Evolutionary conservation across 1,140 invertebrate genomes (phyloP).

Genomic region (Temnothorax curvispinosus): DNA sequence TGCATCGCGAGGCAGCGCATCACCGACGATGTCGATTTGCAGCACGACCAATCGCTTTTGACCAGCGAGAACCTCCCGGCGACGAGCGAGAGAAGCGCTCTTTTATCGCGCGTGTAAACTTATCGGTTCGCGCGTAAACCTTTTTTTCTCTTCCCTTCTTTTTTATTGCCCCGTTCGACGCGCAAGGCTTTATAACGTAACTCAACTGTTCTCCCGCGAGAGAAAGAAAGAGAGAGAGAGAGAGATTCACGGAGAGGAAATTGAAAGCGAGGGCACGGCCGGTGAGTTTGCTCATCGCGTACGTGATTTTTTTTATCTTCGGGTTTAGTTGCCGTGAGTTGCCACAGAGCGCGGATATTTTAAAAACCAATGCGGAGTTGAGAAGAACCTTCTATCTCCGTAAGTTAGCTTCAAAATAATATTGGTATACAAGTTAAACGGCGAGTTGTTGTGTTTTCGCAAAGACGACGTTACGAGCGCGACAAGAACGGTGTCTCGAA

Average conservation of each 20-base stretch:
- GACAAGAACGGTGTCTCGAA: neutral
- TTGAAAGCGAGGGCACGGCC: slow-evolving; percentile 4
- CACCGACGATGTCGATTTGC: neutral
- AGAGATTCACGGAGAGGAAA: neutral
- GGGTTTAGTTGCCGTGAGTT: neutral
- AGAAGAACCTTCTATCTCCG: neutral
- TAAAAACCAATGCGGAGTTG: neutral
- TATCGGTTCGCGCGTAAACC: slow-evolving; percentile 13
- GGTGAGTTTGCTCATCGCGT: neutral
- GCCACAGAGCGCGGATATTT: neutral
- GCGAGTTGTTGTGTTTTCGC: neutral
- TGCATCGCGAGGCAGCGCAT: neutral
- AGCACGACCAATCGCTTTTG: neutral
- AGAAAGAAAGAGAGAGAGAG: neutral
- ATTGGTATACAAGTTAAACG: neutral
- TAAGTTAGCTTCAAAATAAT: neutral
- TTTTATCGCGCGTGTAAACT: slow-evolving; percentile 7
- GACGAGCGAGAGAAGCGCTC: neutral
- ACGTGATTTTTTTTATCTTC: neutral
- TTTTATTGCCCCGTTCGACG: slow-evolving; percentile 2
- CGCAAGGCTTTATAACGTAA: slow-evolving; percentile 18
- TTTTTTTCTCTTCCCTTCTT: neutral
- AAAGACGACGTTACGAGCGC: neutral
- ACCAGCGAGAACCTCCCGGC: neutral
- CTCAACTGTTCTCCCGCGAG: neutral